A percentile compares a stretch with the other conserved stretches of the same genome.
phyloP scores from a whole-genome alignment of 2,888 invertebrate species.

The Lithosia quadra region DNA sequence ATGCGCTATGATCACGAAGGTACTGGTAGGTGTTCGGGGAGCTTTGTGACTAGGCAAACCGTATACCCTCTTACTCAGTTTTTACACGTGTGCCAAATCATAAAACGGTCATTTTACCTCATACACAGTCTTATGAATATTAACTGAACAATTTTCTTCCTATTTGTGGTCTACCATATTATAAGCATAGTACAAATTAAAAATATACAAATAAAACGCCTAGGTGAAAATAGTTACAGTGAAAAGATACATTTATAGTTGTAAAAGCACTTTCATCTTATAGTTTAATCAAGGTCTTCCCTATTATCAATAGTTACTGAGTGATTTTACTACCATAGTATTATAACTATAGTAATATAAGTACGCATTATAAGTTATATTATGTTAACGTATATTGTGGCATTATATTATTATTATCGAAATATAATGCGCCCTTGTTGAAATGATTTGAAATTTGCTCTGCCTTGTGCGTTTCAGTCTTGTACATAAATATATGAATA shows the following conservation, averaged over 20 bases:
- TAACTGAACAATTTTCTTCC: neutral
- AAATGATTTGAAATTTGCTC: no score
- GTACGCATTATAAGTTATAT: no score
- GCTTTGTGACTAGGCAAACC: no score
- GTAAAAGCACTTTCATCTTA: neutral
- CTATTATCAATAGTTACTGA: neutral
- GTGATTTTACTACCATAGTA: neutral
- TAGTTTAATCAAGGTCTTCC: conserved; percentile 1
- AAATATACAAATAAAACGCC: neutral
- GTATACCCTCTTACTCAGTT: no score
- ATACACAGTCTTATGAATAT: neutral
- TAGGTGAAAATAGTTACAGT: neutral
- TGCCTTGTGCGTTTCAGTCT: neutral
- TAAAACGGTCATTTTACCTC: no score
- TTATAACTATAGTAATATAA: no score
- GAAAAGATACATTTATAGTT: neutral
- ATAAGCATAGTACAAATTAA: neutral
- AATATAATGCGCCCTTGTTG: no score
- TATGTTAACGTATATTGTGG: no score
- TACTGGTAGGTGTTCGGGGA: no score
- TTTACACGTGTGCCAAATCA: no score
- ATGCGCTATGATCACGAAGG: no score
- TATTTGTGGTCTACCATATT: neutral
- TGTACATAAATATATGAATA: neutral
- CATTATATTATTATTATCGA: no score